phyloP scores from a whole-genome alignment of 2,113 vertebrate species.

The Corythoichthys intestinalis region DNA sequence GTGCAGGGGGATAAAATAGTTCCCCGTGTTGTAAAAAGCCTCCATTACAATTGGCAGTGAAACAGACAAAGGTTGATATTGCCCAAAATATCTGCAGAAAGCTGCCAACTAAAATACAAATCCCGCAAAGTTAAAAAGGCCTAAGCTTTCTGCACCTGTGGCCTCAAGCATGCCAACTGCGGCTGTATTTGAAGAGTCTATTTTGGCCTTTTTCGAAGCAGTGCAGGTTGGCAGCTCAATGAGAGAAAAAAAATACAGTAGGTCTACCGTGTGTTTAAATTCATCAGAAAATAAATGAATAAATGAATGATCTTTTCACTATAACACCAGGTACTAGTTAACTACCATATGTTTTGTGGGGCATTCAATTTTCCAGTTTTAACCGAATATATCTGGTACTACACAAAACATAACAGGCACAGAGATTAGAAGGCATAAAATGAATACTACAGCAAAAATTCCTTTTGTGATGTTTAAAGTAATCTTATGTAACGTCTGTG shows the following conservation, averaged over 20 bases:
- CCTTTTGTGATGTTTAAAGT: slow-evolving; percentile 43
- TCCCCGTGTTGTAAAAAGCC: slow-evolving; percentile 20
- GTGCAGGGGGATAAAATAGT: slow-evolving; percentile 17
- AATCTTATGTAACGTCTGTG: slow-evolving; percentile 35
- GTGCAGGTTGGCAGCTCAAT: slow-evolving; percentile 20
- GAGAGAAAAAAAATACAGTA: slow-evolving; percentile 4
- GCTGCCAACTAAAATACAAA: slow-evolving; percentile 36
- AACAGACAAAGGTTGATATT: slow-evolving; percentile 18
- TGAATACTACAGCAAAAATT: slow-evolving; percentile 8
- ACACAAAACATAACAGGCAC: background rate
- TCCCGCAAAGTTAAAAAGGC: slow-evolving; percentile 42
- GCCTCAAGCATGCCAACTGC: slow-evolving; percentile 29
- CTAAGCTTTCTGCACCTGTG: slow-evolving; percentile 29
- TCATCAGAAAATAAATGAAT: too few relatives aligned
- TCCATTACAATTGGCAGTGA: slow-evolving; percentile 24
- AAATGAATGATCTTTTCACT: too few relatives aligned
- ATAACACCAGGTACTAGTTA: too few relatives aligned
- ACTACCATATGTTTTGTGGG: too few relatives aligned
- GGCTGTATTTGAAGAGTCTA: slow-evolving; percentile 30
- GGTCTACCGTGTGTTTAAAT: too few relatives aligned
- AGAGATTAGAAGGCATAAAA: background rate
- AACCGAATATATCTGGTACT: too few relatives aligned
- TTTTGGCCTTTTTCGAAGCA: slow-evolving; percentile 13
- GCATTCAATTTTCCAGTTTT: too few relatives aligned
- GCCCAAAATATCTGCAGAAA: slow-evolving; percentile 35